Conservation (phyloP, 64 coral and sea anemone species). For the Dendrophyllia cribrosa region DNA sequence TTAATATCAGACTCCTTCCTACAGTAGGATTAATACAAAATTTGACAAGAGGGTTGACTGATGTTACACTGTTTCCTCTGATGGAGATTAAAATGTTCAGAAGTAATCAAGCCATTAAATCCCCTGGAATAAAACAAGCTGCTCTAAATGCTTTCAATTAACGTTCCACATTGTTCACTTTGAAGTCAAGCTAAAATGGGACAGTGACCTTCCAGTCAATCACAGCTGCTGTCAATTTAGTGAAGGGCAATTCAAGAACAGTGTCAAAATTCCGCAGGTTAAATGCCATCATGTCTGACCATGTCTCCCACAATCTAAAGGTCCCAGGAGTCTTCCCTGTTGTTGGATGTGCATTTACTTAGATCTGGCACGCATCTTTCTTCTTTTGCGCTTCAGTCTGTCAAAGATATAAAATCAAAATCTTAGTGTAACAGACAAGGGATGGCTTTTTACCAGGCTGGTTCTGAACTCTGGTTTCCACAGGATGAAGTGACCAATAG, state of each 20-base stretch:
- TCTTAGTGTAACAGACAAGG: neutral
- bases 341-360: constrained; percentile 51
- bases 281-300: constrained; percentile 41
- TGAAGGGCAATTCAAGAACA: neutral
- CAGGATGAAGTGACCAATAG: too few species aligned
- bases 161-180: neutral
- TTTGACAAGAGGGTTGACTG: constrained; percentile 16
- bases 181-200: neutral
- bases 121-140: constrained; percentile 3
- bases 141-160: neutral
- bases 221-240: neutral
- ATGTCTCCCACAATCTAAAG: neutral
- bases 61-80: neutral
- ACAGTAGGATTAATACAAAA: neutral
- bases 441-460: too few species aligned
- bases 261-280: neutral
- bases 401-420: neutral
- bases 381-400: constrained; percentile 93
- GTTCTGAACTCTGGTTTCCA: too few species aligned
- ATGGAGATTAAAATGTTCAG: neutral
- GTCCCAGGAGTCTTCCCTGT: neutral
- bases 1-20: neutral
- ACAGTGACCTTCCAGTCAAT: neutral
- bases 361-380: constrained; percentile 97
- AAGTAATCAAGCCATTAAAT: constrained; percentile 24